A percentile compares a stretch with the other conserved stretches of the same genome.
phyloP scores from a whole-genome alignment of 2,113 vertebrate genomes.

The Hypanus sabinus region DNA sequence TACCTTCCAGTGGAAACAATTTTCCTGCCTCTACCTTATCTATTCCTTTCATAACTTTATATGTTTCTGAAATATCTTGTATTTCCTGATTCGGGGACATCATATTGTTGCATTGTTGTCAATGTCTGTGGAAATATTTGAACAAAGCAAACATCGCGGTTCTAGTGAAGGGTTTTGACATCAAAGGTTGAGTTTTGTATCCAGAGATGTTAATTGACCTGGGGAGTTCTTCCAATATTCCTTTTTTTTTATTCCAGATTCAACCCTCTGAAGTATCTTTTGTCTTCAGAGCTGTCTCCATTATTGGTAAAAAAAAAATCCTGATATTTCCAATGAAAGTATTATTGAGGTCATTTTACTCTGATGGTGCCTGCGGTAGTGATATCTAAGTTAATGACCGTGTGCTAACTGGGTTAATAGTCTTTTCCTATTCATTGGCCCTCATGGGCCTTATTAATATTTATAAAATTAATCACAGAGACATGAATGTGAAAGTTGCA shows the following conservation, averaged over 20 bases:
- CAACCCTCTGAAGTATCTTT: too few relatives aligned
- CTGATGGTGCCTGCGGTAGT: neutral
- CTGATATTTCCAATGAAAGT: neutral
- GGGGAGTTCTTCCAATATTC: too few relatives aligned
- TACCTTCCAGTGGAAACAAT: too few relatives aligned
- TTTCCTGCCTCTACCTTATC: too few relatives aligned
- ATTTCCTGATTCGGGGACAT: neutral
- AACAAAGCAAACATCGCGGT: neutral
- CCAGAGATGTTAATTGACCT: too few relatives aligned
- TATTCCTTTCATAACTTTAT: too few relatives aligned
- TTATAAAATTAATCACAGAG: constrained; percentile 36
- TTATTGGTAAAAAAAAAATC: neutral
- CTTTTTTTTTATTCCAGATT: too few relatives aligned
- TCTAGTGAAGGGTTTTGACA: too few relatives aligned
- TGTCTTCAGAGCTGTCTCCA: neutral
- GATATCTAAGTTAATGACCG: constrained; percentile 30
- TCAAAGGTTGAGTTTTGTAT: too few relatives aligned
- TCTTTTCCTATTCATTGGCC: constrained; percentile 11
- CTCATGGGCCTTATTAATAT: constrained; percentile 31
- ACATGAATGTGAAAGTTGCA: constrained; percentile 3
- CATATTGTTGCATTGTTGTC: neutral
- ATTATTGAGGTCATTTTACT: constrained; percentile 22
- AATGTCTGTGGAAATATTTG: neutral
- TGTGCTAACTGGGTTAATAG: constrained; percentile 19
- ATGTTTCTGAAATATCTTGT: neutral